Conservation (phyloP, 2,113 vertebrate genomes). For the Prionailurus viverrinus region DNA sequence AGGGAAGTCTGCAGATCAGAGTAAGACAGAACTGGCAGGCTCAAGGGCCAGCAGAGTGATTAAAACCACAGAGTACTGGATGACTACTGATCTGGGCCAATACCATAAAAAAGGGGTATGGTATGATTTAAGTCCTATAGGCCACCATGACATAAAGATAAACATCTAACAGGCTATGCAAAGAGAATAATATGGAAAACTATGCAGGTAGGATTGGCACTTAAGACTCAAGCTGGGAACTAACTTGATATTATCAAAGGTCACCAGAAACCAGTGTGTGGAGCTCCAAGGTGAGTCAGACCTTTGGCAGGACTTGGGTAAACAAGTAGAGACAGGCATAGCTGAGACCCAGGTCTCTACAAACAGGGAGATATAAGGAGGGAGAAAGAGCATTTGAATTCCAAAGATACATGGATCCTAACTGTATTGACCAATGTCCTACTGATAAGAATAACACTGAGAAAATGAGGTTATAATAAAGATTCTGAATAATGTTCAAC, state of each 20-base stretch:
- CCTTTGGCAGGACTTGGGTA: neutral
- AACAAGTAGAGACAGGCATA: neutral
- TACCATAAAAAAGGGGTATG: neutral
- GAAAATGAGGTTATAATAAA: neutral
- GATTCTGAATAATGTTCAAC: neutral
- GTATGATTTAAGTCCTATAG: too few relatives aligned
- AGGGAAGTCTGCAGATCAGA: neutral
- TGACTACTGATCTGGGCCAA: too few relatives aligned
- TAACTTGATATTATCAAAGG: neutral
- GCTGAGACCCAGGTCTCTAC: neutral
- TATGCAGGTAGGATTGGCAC: neutral
- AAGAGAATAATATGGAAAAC: neutral
- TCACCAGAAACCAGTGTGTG: neutral
- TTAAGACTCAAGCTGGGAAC: neutral
- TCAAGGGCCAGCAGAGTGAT: neutral
- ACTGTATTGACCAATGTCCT: neutral
- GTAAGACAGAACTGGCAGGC: neutral
- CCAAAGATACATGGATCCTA: neutral
- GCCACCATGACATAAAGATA: neutral
- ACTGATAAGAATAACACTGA: neutral
- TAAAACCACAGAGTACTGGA: neutral
- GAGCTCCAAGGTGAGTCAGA: neutral
- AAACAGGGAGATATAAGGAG: neutral
- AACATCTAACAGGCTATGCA: neutral
- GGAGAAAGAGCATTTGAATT: neutral